These are phyloP conservation scores for Misgurnus anguillicaudatus DNA, from an alignment of 2,113 vertebrate species.

Conservation along the genomic window DNA sequence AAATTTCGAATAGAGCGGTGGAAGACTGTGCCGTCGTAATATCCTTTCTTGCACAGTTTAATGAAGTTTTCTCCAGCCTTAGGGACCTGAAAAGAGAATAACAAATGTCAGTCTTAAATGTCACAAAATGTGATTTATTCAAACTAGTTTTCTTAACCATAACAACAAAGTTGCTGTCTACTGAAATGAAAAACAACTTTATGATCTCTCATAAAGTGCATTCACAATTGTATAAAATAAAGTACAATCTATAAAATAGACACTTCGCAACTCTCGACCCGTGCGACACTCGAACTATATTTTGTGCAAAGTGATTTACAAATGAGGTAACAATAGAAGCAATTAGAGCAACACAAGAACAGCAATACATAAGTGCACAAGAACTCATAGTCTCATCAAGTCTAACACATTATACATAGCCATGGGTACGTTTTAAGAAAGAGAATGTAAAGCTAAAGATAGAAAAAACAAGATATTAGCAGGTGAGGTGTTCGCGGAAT, in stretches of 20 bases:
- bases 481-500: no score
- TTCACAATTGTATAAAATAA: background rate
- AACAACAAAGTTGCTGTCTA: background rate
- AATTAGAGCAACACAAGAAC: no score
- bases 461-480: no score
- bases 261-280: conserved; percentile 4
- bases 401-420: no score
- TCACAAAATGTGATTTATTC: background rate
- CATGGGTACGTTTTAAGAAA: no score
- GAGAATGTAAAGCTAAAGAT: no score
- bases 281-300: no score
- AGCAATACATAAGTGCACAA: no score
- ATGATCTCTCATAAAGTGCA: no score
- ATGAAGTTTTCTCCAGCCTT: conserved; percentile 95
- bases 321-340: no score
- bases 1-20: conserved; percentile 97
- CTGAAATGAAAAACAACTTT: background rate
- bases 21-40: conserved; percentile 89
- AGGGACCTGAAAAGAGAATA: conserved; percentile 78
- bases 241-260: background rate
- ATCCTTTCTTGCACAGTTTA: conserved; percentile 89
- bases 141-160: background rate
- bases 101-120: background rate
- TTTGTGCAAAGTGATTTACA: no score
- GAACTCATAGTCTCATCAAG: no score